phyloP scores from a whole-genome alignment of 92 coral and sea anemone species.

The Zoanthus gigantus region DNA sequence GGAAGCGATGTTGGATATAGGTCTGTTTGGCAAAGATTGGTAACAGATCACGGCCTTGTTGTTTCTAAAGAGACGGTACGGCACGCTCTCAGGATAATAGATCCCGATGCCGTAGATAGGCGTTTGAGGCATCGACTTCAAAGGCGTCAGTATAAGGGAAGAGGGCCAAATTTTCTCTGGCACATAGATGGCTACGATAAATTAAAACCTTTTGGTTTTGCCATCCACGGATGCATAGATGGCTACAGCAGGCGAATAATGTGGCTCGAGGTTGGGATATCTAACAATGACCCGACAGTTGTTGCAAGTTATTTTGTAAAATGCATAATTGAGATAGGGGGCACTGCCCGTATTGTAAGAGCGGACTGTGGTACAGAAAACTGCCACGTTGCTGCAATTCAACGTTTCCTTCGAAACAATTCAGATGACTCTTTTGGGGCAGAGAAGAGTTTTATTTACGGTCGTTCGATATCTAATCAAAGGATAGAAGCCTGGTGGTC shows the following conservation, averaged over 20 bases:
- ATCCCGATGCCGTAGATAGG: slow-evolving; percentile 64
- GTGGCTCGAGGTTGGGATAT: slow-evolving; percentile 70
- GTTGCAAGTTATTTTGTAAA: slow-evolving; percentile 63
- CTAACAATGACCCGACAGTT: slow-evolving; percentile 65
- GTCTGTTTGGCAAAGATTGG: slow-evolving; percentile 68
- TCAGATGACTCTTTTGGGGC: slow-evolving; percentile 28
- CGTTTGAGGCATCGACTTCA: slow-evolving; percentile 67
- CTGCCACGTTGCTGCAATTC: slow-evolving; percentile 58
- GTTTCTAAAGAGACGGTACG: slow-evolving; percentile 65
- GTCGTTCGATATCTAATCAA: slow-evolving; percentile 44
- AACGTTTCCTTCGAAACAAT: slow-evolving; percentile 43
- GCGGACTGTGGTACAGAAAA: slow-evolving; percentile 70
- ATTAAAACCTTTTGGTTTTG: slow-evolving; percentile 59
- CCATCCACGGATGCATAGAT: slow-evolving; percentile 56
- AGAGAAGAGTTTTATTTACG: slow-evolving; percentile 57
- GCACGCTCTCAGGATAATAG: slow-evolving; percentile 60
- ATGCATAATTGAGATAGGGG: slow-evolving; percentile 55
- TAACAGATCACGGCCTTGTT: slow-evolving; percentile 53
- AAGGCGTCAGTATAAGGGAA: slow-evolving; percentile 66
- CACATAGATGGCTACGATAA: slow-evolving; percentile 68
- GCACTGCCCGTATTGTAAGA: slow-evolving; percentile 66
- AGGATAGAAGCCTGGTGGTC: slow-evolving; percentile 22
- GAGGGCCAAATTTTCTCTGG: slow-evolving; percentile 66
- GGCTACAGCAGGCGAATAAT: slow-evolving; percentile 63
- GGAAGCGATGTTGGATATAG: slow-evolving; percentile 72